Base-by-base conservation (phyloP, 2,888 invertebrate species). In the Nomada fucata region DNA sequence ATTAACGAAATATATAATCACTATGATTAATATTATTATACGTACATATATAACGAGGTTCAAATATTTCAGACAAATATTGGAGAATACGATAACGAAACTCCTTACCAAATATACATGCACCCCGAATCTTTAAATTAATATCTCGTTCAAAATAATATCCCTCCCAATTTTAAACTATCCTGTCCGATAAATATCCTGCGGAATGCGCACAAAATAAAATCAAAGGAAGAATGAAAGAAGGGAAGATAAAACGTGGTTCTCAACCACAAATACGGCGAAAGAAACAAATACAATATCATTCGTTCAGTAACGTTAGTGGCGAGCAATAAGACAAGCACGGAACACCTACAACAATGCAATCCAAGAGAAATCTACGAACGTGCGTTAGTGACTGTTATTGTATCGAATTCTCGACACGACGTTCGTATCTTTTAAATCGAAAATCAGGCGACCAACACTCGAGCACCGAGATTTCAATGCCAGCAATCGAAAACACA, bases 361-460 rank as follows among this genome's bases (percentile, higher is more conserved):
- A 76, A 77, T 20, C 13, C 71, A 79, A 18, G 65, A 52, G 52
- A 55, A 59, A 36, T 52, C n/a, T 53, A 70, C 52, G 59, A 71
- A 59, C 64, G 77, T 79, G 61, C 79, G 68, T 87, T 86, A 87
- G 86, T 82, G 55, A 44, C 69, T 81, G 80, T 84, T 86, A 84
- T 23, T 57, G 23, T 55, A 57, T 70, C 69, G 69, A 60, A 78
- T 72, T 18, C 36, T 60, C 53, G 47, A 26, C 68, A 64, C 61
- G 53, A 36, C 57, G 26, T 11, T 59, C 36, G 44, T 15, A 63
- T 67, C 47, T 53, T 50, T 36, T 1, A 76, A 80, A 76, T 79
- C 65, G 44, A 61, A 69, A 75, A 59, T 44, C 79, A 79, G 78
- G 75, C 64, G 55, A 42, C 44, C 44, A 71, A 79, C 82, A 84